Conservation (phyloP, 2,797 vertebrate species). For the Pseudomugil gertrudae region DNA sequence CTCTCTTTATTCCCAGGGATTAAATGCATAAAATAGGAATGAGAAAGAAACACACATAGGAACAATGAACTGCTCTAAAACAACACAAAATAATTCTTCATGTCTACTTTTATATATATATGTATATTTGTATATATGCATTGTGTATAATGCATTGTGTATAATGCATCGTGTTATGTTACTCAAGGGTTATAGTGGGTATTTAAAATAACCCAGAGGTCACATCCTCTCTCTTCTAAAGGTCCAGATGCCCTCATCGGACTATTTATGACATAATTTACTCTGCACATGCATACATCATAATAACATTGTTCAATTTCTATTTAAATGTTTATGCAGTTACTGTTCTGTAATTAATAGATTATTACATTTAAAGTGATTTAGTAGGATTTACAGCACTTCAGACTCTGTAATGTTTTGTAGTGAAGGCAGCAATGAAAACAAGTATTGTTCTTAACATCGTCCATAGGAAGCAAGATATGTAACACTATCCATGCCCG, state of each 20-base stretch:
- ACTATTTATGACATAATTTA: too few species aligned
- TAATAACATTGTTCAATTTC: not conserved
- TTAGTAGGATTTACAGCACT: not conserved
- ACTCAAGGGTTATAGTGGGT: too few species aligned
- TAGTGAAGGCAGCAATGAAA: not conserved
- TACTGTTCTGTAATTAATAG: not conserved
- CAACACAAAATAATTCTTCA: not conserved
- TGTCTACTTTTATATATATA: too few species aligned
- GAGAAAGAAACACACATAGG: not conserved
- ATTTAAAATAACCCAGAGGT: too few species aligned
- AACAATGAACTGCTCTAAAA: not conserved
- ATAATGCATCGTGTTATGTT: too few species aligned
- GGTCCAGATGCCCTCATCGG: too few species aligned
- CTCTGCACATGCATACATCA: not conserved
- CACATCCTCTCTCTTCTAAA: too few species aligned
- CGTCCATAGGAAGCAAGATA: not conserved
- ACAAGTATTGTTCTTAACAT: not conserved
- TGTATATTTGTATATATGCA: too few species aligned
- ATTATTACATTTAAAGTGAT: not conserved
- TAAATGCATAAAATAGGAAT: not conserved
- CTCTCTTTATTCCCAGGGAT: not conserved
- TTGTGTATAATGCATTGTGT: too few species aligned
- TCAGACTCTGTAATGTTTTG: not conserved
- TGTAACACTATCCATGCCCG: not conserved
- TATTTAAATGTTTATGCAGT: not conserved